phyloP scores from a whole-genome alignment of 2,113 vertebrate genomes.

The Pygoscelis antarcticus region DNA sequence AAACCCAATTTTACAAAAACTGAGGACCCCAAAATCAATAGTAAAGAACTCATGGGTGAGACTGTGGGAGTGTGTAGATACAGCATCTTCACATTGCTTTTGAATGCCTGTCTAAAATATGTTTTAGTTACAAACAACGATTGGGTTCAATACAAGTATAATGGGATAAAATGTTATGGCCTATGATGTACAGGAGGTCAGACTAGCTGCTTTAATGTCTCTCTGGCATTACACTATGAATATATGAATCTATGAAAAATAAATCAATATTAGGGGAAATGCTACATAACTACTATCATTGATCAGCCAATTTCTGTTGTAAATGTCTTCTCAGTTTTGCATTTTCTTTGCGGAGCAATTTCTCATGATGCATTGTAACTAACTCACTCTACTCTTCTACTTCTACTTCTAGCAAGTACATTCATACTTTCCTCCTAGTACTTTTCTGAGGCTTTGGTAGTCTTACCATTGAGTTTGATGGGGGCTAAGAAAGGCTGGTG shows the following conservation, averaged over 20 bases:
- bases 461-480: neutral
- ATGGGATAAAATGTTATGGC: neutral
- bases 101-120: neutral
- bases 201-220: neutral
- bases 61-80: neutral
- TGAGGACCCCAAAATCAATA: neutral
- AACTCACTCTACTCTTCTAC: neutral
- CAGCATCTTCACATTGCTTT: neutral
- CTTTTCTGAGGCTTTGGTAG: neutral
- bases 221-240: neutral
- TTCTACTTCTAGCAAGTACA: neutral
- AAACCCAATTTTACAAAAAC: neutral
- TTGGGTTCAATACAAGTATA: neutral
- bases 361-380: neutral
- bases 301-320: neutral
- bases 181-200: neutral
- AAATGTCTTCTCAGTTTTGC: neutral
- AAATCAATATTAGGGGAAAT: neutral
- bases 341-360: neutral
- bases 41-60: neutral
- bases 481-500: neutral
- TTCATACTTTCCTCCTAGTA: neutral
- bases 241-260: conserved; percentile 5
- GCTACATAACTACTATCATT: neutral
- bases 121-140: neutral